A percentile compares a stretch with the other conserved stretches of the same genome.
Evolutionary conservation across 2,888 invertebrate species (phyloP).

Genomic region (Sisyra terminalis): DNA sequence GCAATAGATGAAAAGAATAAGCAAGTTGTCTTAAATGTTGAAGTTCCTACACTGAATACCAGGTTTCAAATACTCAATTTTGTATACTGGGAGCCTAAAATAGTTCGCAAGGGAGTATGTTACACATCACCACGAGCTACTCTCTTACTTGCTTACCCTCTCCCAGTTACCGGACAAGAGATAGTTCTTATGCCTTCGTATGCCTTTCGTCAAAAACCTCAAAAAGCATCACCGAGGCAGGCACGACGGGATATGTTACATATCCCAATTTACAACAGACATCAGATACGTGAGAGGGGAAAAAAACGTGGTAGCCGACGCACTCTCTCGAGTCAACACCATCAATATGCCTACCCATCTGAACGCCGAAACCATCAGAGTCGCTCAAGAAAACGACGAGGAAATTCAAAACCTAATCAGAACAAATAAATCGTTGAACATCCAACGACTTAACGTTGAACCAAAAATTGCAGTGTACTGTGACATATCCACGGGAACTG

Average conservation of each 20-base stretch:
- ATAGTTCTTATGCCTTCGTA: slow-evolving; percentile 12
- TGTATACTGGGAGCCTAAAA: too few species aligned
- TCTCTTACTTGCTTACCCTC: too few species aligned
- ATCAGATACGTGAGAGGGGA: slow-evolving; percentile 8
- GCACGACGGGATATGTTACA: slow-evolving; percentile 5
- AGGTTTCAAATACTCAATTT: too few species aligned
- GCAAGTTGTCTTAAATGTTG: too few species aligned
- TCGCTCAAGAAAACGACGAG: slow-evolving; percentile 9
- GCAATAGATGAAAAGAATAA: too few species aligned
- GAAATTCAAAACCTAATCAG: background rate
- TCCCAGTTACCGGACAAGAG: slow-evolving; percentile 10
- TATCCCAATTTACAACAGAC: slow-evolving; percentile 9
- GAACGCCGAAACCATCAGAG: background rate
- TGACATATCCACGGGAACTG: slow-evolving; percentile 11
- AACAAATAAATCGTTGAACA: background rate
- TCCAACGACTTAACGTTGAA: slow-evolving; percentile 5
- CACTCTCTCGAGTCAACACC: slow-evolving; percentile 6
- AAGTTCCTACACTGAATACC: too few species aligned
- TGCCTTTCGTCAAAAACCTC: slow-evolving; percentile 17
- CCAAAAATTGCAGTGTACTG: slow-evolving; percentile 8
- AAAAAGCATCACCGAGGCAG: slow-evolving; percentile 13
- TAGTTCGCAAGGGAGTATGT: too few species aligned
- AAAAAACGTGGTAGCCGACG: slow-evolving; percentile 9
- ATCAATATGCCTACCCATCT: slow-evolving; percentile 9
- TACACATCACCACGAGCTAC: too few species aligned